Evolutionary conservation across 2,888 invertebrate genomes (phyloP).

Genomic region (Nasonovia ribisnigri): DNA sequence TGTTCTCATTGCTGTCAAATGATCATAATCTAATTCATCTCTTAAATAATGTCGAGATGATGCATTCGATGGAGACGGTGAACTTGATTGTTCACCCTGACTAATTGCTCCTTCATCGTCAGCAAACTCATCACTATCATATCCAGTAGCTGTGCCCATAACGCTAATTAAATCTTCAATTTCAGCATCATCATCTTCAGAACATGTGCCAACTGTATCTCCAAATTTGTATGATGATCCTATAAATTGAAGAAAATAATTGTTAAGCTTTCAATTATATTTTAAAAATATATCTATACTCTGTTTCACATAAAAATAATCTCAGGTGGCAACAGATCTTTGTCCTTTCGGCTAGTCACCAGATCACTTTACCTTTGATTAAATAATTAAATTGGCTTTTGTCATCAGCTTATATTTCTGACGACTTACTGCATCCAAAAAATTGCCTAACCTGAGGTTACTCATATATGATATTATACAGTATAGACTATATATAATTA

Average conservation of each 20-base stretch:
- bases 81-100: constrained; percentile 64
- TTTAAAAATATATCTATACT: background rate
- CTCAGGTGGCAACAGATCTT: background rate
- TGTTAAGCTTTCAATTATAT: background rate
- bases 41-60: constrained; percentile 64
- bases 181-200: constrained; percentile 62
- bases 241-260: background rate
- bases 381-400: background rate
- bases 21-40: constrained; percentile 63
- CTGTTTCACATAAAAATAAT: background rate
- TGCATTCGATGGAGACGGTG: constrained; percentile 60
- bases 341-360: background rate
- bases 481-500: background rate
- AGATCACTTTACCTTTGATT: background rate
- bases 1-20: constrained; percentile 61
- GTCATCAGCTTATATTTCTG: background rate
- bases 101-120: constrained; percentile 73
- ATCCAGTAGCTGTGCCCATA: constrained; percentile 69
- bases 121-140: constrained; percentile 75
- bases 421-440: background rate
- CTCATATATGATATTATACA: background rate
- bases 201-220: constrained; percentile 48
- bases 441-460: background rate
- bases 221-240: constrained; percentile 54
- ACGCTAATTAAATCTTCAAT: constrained; percentile 62